Base-by-base conservation (phyloP, 1,140 invertebrate genomes). In the Aleiodes sp. region DNA sequence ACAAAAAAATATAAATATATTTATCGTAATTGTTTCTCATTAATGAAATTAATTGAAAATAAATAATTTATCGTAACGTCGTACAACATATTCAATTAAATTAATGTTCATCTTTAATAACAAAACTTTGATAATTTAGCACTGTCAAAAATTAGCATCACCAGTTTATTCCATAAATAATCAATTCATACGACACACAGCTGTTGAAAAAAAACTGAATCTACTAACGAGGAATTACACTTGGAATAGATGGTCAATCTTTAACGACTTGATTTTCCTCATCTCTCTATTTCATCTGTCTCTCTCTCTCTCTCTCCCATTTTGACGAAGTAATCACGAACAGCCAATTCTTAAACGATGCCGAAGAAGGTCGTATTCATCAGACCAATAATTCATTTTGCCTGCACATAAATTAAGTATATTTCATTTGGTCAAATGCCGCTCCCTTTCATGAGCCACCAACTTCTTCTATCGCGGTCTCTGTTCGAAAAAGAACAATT, bases 361-460 rank as follows among this genome's bases (percentile, higher is more conserved):
- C 70, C 70, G 70, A 71, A 71, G 65, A 41, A 73, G 74, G 70
- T 76, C 72, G 59, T 70, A 70, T 73, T 73, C 63, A 76, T 76
- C 63, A 70, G 71, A 39, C 62, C 64, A 72, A 76, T 73, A 70
- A 73, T 70, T 76, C 68, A 66, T 69, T 75, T 57, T 10, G 70
- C 43, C 68, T 72, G 63, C 68, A 68, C 62, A 68, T 73, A 72
- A 70, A 73, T 73, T 73, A 65, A 33, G 46, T 52, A 52, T 71
- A 67, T 71, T 71, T 71, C 64, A 39, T 63, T 67, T 35, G 57
- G 57, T 41, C 29, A 56, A 35, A 60, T 56, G 60, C 43, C 61
- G 56, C 56, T 29, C 28, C 4, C 56, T 31, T 59, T 59, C 26
- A 59, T 52, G 19, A 52, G 1, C 46, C 16, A 52, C 46, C 46